These are phyloP conservation scores for Caenorhabditis uteleia DNA, from an alignment of 2,888 invertebrate species.

Conservation along the genomic window DNA sequence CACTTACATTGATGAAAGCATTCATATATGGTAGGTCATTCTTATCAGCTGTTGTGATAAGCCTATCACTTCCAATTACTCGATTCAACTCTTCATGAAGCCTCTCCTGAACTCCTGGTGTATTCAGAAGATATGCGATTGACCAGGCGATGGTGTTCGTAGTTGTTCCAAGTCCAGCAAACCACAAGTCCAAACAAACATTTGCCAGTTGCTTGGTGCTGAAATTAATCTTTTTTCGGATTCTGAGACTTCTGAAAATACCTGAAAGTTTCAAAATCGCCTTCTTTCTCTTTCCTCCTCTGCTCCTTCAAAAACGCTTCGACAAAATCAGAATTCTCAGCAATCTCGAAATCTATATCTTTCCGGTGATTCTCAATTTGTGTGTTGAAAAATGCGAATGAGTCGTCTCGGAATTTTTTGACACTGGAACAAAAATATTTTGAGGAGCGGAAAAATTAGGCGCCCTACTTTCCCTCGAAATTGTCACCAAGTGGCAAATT, in stretches of 20 bases:
- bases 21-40: constrained; percentile 31
- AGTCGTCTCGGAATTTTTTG: constrained; percentile 37
- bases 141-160: constrained; percentile 35
- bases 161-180: constrained; percentile 33
- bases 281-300: constrained; percentile 13
- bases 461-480: constrained; percentile 8
- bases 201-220: constrained; percentile 28
- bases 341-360: constrained; percentile 28
- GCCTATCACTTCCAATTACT: constrained; percentile 43
- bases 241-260: too few species aligned
- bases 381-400: constrained; percentile 38
- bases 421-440: constrained; percentile 16
- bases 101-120: constrained; percentile 34
- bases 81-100: constrained; percentile 44
- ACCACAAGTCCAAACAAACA: constrained; percentile 35
- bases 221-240: constrained; percentile 3
- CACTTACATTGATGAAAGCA: constrained; percentile 39
- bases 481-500: constrained; percentile 8
- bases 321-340: constrained; percentile 28
- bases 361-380: constrained; percentile 32
- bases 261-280: constrained; percentile 27
- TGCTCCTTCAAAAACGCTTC: constrained; percentile 37
- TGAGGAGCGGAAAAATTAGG: neutral
- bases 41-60: constrained; percentile 42
- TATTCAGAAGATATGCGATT: constrained; percentile 27